Evolutionary conservation across 2,113 vertebrate genomes (phyloP), one percentile per base, ranked within the genome.

Genomic region (Odocoileus hemionus): DNA sequence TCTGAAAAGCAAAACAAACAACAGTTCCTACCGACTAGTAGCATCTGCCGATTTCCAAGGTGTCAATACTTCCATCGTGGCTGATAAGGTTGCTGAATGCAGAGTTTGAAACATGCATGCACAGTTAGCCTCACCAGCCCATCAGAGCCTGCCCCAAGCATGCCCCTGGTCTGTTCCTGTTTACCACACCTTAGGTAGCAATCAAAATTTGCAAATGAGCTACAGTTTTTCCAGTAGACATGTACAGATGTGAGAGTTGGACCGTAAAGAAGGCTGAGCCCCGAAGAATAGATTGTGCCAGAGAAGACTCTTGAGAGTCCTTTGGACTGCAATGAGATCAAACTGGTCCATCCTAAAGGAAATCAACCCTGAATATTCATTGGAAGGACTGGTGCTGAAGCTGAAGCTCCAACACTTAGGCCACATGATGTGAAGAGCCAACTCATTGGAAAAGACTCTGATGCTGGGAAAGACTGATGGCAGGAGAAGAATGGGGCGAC

Each of bases 111-210:
- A 10, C 10, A 7, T 1, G 1, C 0, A 3, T 10, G 60, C 3
- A 0, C 4, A 14, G n/a, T 1, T 1, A 28, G 60, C n/a, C 80
- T 17, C n/a, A 17, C 14, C 3, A 16, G 70, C 8, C 0, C 5
- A 19, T 3, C 6, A 57, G 52, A 19, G 16, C 28, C 33, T 2
- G 78, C 26, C 39, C 6, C 80, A 1, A 17, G 55, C 6, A 1
- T 0, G 39, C 28, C 1, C 4, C 55, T 6, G 21, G 6, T 1
- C 52, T 13, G 1, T 25, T 28, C 47, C 43, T 0, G 1, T 5
- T 19, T 13, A 8, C 55, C 13, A 12, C 16, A 5, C 7, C 39
- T 10, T 10, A 39, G 23, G 50, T 1, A 19, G 57, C 4, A 3
- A 15, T 21, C 7, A 19, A 17, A 2, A 1, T 2, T 3, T 23